Evolutionary conservation across 2,888 invertebrate species (phyloP), one percentile per base, ranked within the genome.

Genomic region (Pasiphila rectangulata): DNA sequence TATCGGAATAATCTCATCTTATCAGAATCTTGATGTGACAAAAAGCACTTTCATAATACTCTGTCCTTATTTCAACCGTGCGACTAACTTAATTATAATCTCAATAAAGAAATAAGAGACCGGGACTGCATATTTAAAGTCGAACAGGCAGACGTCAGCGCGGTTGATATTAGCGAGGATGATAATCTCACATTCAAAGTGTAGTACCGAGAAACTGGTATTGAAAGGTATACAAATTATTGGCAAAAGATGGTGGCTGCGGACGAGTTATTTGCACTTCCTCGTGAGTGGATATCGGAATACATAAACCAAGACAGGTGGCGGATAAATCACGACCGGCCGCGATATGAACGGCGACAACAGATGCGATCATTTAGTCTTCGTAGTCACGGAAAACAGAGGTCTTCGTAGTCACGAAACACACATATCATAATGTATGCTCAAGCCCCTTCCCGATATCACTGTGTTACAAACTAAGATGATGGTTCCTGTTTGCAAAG

Each of bases 221-320:
- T 37, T 47, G 49, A 51, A 52, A 53, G 48, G 45, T 49, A 47
- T 29, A 37, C 51, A 48, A 56, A 48, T 52, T 55, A 55, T 46
- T 44, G 49, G 47, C 54, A 54, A 50, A 45, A 39, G 54, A 56
- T 51, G 46, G 48, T 54, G 54, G 44, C 48, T 46, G 12, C 27
- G 29, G 49, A 49, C 41, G 53, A 56, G 66, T 61, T 63, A 65
- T 64, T 55, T 64, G 61, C 63, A 71, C 66, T 75, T 74, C 75
- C 75, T 70, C 63, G 69, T 68, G 64, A 67, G 71, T 64, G 65
- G 68, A 74, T 81, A 79, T 80, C 80, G 61, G 54, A 54, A 63
- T 59, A 67, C 72, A 79, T 82, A 82, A 82, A 83, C 75, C 68
- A 79, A 68, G 66, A 69, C 74, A 79, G 78, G 76, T 78, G 78